These are phyloP conservation scores for Pogona vitticeps DNA, from an alignment of 2,113 vertebrate genomes.

Conservation along the genomic window DNA sequence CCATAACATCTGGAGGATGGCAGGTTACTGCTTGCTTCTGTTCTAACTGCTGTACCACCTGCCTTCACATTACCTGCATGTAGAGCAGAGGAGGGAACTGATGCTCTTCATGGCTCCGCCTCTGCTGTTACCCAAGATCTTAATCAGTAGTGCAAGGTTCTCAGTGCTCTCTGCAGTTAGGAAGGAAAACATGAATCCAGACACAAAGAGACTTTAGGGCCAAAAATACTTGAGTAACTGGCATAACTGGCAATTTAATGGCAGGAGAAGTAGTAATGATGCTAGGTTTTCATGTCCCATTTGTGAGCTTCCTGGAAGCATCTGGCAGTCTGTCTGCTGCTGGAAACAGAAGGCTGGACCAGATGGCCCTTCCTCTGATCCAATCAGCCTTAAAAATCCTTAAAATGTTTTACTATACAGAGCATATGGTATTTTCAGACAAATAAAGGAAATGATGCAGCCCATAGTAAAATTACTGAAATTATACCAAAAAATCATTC, in stretches of 20 bases:
- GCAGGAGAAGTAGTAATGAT: not conserved
- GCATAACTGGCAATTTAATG: conserved; percentile 3
- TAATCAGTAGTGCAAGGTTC: not conserved
- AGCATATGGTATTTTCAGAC: not conserved
- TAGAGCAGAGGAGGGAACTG: not conserved
- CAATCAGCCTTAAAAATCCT: not conserved
- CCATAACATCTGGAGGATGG: not conserved
- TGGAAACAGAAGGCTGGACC: not conserved
- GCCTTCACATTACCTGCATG: not conserved
- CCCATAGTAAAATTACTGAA: not conserved
- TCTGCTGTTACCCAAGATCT: not conserved
- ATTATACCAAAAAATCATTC: not conserved
- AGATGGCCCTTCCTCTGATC: not conserved
- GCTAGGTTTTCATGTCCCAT: not conserved
- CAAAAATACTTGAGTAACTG: not conserved
- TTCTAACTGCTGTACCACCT: too few species aligned
- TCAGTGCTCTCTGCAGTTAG: not conserved
- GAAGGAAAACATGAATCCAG: not conserved
- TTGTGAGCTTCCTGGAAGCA: not conserved
- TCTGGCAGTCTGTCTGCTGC: not conserved
- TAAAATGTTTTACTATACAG: not conserved
- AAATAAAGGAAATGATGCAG: not conserved
- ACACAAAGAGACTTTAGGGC: not conserved
- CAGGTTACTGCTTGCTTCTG: not conserved
- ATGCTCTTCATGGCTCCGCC: not conserved